Conservation (phyloP, 2,888 invertebrate genomes). For the Apotomis capreana region DNA sequence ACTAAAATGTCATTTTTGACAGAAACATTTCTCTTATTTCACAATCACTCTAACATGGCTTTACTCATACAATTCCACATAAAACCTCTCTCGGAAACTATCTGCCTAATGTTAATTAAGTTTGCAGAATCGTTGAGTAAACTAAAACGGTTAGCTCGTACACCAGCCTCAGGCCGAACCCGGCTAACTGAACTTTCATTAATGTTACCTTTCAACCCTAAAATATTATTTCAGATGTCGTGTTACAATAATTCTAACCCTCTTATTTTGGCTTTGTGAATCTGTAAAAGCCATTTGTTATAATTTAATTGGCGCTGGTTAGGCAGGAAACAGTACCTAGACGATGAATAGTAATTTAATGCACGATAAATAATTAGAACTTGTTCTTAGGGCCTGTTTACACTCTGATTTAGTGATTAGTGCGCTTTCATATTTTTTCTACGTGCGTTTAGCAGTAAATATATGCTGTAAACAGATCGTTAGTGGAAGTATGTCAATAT, state of each 20-base stretch:
- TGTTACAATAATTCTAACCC: slow-evolving; percentile 17
- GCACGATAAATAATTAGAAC: no score
- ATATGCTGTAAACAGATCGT: no score
- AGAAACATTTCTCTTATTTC: no score
- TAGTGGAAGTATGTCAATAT: no score
- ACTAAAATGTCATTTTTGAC: no score
- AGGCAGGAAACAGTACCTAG: background rate
- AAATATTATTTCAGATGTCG: slow-evolving; percentile 51
- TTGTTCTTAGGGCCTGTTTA: no score
- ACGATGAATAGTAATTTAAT: no score
- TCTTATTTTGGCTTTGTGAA: background rate
- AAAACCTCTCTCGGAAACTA: slow-evolving; percentile 65
- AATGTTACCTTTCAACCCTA: slow-evolving; percentile 59
- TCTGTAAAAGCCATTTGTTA: slow-evolving; percentile 18
- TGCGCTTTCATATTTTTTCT: no score
- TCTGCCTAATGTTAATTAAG: slow-evolving; percentile 66
- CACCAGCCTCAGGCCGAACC: slow-evolving; percentile 60
- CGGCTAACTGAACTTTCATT: slow-evolving; percentile 58
- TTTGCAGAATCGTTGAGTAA: slow-evolving; percentile 68
- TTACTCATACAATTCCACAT: slow-evolving; percentile 56
- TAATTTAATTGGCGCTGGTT: slow-evolving; percentile 9
- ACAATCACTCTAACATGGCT: slow-evolving; percentile 24
- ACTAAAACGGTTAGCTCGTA: slow-evolving; percentile 67
- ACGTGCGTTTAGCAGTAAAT: no score
- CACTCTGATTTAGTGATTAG: no score